A percentile compares a stretch with the other conserved stretches of the same genome.
phyloP scores from a whole-genome alignment of 2,113 vertebrate species.

The Salvator merianae region DNA sequence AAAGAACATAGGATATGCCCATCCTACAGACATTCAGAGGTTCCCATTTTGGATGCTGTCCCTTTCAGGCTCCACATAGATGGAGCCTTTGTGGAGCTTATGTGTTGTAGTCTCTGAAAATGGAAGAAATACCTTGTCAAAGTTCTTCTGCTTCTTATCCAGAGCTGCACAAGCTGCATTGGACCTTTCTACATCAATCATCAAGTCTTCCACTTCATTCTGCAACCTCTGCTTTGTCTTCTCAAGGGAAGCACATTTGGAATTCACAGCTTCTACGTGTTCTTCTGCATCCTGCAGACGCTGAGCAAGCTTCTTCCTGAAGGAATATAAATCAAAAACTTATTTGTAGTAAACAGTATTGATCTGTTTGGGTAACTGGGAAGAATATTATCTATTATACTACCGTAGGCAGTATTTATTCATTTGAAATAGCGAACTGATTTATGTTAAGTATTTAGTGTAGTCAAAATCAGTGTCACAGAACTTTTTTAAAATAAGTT shows the following conservation, averaged over 20 bases:
- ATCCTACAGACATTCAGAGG: too few species aligned
- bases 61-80: too few species aligned
- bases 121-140: conserved; percentile 72
- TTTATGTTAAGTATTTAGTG: too few species aligned
- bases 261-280: conserved; percentile 77
- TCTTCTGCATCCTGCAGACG: conserved; percentile 90
- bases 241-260: conserved; percentile 87
- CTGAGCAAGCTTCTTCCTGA: conserved; percentile 89
- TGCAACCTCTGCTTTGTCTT: conserved; percentile 87
- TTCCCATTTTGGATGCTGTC: too few species aligned
- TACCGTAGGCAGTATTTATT: background rate
- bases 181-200: conserved; percentile 76
- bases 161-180: conserved; percentile 72
- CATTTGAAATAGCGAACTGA: too few species aligned
- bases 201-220: conserved; percentile 78
- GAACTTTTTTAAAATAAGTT: too few species aligned
- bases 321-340: background rate
- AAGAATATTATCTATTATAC: background rate
- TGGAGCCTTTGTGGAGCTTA: too few species aligned
- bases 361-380: background rate
- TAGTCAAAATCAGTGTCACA: too few species aligned
- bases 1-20: too few species aligned
- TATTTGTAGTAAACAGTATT: background rate
- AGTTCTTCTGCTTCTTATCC: conserved; percentile 77
- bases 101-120: background rate